A percentile compares a stretch with the other conserved stretches of the same genome.
These are phyloP conservation scores for Callopanchax toddi DNA, from an alignment of 2,113 vertebrate species.

Conservation along the genomic window DNA sequence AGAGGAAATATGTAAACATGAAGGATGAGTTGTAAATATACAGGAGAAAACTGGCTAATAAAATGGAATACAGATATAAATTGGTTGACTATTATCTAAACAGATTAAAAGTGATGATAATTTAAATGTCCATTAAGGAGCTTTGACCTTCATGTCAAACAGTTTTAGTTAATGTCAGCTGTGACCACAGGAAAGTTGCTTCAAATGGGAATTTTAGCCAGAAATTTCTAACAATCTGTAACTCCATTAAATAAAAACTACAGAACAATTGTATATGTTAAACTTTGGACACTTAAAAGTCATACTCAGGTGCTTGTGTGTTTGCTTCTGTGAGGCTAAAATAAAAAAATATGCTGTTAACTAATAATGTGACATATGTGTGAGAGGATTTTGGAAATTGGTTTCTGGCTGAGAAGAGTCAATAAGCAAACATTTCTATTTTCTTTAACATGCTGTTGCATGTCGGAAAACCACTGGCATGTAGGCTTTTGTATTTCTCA, in stretches of 20 bases:
- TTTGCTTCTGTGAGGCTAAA: not conserved
- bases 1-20: not conserved
- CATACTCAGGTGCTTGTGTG: not conserved
- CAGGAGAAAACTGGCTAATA: conserved; percentile 12
- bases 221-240: not conserved
- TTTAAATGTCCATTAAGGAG: not conserved
- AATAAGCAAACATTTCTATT: not conserved
- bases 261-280: not conserved
- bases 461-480: conserved; percentile 1
- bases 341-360: not conserved
- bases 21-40: conserved; percentile 2
- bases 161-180: too few relatives aligned
- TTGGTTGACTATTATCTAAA: not conserved
- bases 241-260: not conserved
- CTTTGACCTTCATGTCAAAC: not conserved
- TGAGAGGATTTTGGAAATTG: too few relatives aligned
- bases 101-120: not conserved
- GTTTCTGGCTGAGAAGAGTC: too few relatives aligned
- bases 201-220: not conserved
- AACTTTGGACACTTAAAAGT: not conserved
- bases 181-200: not conserved
- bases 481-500: not conserved
- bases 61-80: conserved; percentile 17
- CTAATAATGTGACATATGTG: not conserved
- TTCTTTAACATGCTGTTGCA: conserved; percentile 10